Base-by-base conservation (phyloP, 1,140 invertebrate species). In the Neotoxoptera formosana region DNA sequence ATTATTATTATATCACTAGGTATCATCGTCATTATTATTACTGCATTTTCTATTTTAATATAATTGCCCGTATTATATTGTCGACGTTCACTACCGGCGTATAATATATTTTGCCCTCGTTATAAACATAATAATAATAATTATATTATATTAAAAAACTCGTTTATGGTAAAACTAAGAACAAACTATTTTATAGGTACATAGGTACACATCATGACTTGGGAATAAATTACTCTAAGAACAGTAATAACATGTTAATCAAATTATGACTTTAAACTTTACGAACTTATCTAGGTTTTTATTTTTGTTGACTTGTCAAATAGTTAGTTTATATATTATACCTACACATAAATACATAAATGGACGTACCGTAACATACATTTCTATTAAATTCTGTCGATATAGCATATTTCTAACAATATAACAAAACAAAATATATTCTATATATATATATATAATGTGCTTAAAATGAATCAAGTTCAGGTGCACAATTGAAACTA, bases 391-490 rank as follows among this genome's bases (percentile, higher is more conserved):
- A 87, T 87, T 87, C 25, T 47, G 84, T 48, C 25, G 84, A 87
- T 87, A n/a, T 25, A 48, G 84, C 41, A 48, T 87, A 87, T 45
- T 87, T 87, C 30, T 87, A 45, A 25, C 83, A 84, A 84, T 45
- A 84, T 84, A 84, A 84, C 83, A 84, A 25, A 41, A 76, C 14
- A 76, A 84, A 84, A 45, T 41, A 84, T 45, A 84, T 45, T 41
- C 21, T 83, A 84, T 45, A 84, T 84, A 41, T 41, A 41, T 41
- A 25, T 25, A 25, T 41, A 41, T n/a, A 48, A 88, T 48, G 86
- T 88, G 17, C 45, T 88, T 88, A 51, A 48, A 51, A 88, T 48
- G 86, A 88, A 88, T 88, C 86, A 88, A 51, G 86, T 88, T 88
- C 86, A 88, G 86, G 86, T 88, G 47, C 30, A 48, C 86, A 48